These are phyloP conservation scores for Muschampia plurimacula DNA, from an alignment of 2,888 invertebrate species.

Conservation along the genomic window DNA sequence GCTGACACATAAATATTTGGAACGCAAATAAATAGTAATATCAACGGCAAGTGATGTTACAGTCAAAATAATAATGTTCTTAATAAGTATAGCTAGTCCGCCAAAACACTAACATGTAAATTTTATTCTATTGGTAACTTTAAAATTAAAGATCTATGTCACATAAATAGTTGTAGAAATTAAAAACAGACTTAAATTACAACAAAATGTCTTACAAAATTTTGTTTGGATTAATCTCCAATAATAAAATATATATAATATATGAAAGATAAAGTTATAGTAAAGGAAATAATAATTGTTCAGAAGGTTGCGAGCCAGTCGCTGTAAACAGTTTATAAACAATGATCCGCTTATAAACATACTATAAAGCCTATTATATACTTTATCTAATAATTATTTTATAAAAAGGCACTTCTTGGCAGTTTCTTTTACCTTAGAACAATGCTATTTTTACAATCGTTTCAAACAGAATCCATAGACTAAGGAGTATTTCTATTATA, in stretches of 20 bases:
- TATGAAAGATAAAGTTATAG: constrained; percentile 48
- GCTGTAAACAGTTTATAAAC: constrained; percentile 56
- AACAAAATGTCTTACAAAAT: constrained; percentile 55
- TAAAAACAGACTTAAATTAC: constrained; percentile 70
- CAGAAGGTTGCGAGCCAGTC: constrained; percentile 76
- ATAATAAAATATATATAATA: constrained; percentile 47
- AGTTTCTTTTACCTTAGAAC: constrained; percentile 74
- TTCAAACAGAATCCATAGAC: constrained; percentile 61
- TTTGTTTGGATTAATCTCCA: constrained; percentile 49
- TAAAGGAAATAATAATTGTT: constrained; percentile 59
- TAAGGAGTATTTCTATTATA: constrained; percentile 69
- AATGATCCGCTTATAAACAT: constrained; percentile 51
- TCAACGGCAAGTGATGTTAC: constrained; percentile 71
- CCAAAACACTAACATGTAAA: constrained; percentile 48
- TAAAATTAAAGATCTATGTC: constrained; percentile 73
- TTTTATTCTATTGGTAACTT: constrained; percentile 82
- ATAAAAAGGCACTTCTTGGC: constrained; percentile 84
- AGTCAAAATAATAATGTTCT: constrained; percentile 46
- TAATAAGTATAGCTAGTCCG: constrained; percentile 44
- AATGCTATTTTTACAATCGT: constrained; percentile 73
- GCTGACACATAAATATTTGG: constrained; percentile 66
- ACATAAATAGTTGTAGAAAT: constrained; percentile 78
- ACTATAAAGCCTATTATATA: constrained; percentile 42
- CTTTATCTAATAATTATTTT: constrained; percentile 54
- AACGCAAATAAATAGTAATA: constrained; percentile 74